Evolutionary conservation across 2,888 invertebrate genomes (phyloP).

Genomic region (Drosophila anomalipes): DNA sequence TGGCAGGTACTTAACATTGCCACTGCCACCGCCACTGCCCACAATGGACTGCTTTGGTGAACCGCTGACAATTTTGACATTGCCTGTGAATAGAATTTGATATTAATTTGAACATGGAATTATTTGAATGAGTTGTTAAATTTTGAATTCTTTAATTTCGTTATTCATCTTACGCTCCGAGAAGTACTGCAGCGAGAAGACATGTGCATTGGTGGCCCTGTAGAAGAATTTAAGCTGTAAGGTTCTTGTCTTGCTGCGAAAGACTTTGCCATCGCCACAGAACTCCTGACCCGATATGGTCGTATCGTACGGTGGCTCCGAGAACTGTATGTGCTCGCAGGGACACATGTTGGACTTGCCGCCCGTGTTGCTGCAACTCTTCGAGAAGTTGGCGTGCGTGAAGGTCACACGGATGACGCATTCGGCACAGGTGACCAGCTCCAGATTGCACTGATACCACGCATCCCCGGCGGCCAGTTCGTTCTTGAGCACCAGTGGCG

Average conservation of each 20-base stretch:
- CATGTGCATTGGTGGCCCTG: conserved; percentile 87
- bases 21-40: conserved; percentile 83
- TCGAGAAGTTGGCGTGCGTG: conserved; percentile 83
- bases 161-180: conserved; percentile 87
- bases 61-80: conserved; percentile 86
- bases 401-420: conserved; percentile 87
- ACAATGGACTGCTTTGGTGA: conserved; percentile 84
- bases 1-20: conserved; percentile 82
- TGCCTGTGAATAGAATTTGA: conserved; percentile 85
- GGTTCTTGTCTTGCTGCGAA: conserved; percentile 88
- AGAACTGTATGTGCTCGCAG: conserved; percentile 89
- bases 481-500: conserved; percentile 71
- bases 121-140: background rate
- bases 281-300: conserved; percentile 87
- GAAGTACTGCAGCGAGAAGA: conserved; percentile 88
- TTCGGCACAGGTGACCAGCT: conserved; percentile 90
- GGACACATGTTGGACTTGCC: conserved; percentile 84
- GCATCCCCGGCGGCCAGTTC: conserved; percentile 75
- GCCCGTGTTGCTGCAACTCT: conserved; percentile 80
- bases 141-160: background rate
- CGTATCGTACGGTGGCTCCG: conserved; percentile 88
- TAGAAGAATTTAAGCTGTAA: conserved; percentile 87
- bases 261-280: conserved; percentile 87
- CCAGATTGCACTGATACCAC: conserved; percentile 87
- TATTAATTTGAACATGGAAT: background rate